Base-by-base conservation (phyloP, 2,113 vertebrate species). In the Dasyornis broadbenti region DNA sequence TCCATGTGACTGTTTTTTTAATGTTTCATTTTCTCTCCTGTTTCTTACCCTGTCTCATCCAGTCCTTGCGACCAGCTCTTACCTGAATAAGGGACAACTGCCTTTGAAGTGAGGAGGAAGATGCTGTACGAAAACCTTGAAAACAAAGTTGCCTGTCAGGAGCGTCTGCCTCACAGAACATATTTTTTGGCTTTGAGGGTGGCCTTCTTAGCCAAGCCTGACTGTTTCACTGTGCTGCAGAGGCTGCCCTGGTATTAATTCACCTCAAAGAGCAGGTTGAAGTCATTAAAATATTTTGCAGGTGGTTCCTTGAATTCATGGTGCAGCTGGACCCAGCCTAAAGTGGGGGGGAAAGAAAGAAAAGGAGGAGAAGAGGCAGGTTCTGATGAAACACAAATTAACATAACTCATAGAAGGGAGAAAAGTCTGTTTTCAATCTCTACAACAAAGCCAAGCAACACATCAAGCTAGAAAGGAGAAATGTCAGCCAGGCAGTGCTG, bases 381-480 rank as follows among this genome's bases (percentile, higher is more conserved):
- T 90, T 92, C 92, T 96, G 94, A 90, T 95, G 95, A 86, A 95
- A 96, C 89, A 96, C 94, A 91, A 97, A 97, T 96, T 94, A 97
- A 96, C 80, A 35, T 95, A 96, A 94, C 79, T 95, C 87, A 89
- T n/a, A 79, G 80, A 92, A 77, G 47, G 68, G 60, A 91, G 90
- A 92, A 94, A 96, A 97, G 95, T 93, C 95, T 97, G 97, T 28
- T 96, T 96, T 96, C 89, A 96, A 97, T 97, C 92, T 89, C 77
- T 83, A 95, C 95, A 93, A 95, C 95, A 96, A 97, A 97, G 94
- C 77, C 89, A 80, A 95, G 93, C 80, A 94, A 93, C 95, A 78
- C 92, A 93, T 93, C 92, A 96, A 92, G 89, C 37, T 78, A 76
- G 95, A 93, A 95, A 89, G 80, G 87, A 95, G 91, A 96, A 94